phyloP scores from a whole-genome alignment of 2,888 invertebrate species.

The Drosophila pseudotalamancana region DNA sequence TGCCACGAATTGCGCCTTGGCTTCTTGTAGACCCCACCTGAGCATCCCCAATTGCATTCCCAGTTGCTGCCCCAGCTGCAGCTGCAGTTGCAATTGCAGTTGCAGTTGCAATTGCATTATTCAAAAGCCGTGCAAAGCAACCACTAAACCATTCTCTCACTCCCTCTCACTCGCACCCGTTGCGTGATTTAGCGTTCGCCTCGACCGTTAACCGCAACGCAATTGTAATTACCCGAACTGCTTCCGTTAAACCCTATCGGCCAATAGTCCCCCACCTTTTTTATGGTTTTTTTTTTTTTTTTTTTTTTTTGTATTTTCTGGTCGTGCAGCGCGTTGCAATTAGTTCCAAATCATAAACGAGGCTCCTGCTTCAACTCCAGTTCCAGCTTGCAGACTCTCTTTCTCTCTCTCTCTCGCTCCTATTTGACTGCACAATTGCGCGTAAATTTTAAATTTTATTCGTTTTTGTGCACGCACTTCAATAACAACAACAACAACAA shows the following conservation, averaged over 20 bases:
- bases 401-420: neutral
- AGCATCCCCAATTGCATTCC: neutral
- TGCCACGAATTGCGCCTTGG: constrained; percentile 26
- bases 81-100: constrained; percentile 45
- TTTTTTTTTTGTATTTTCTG: constrained; percentile 56
- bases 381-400: neutral
- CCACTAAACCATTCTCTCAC: constrained; percentile 17
- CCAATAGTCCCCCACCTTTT: neutral
- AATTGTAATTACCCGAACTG: constrained; percentile 78
- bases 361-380: constrained; percentile 52
- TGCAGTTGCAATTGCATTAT: constrained; percentile 65
- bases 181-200: constrained; percentile 73
- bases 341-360: constrained; percentile 78
- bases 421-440: constrained; percentile 55
- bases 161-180: constrained; percentile 26
- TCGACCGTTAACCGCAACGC: constrained; percentile 75
- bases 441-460: constrained; percentile 76
- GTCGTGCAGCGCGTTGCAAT: constrained; percentile 64
- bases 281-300: constrained; percentile 25
- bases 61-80: neutral
- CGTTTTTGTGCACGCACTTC: constrained; percentile 65
- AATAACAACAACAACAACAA: constrained; percentile 16
- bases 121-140: constrained; percentile 59
- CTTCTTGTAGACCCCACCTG: constrained; percentile 38
- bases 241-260: constrained; percentile 46